Base-by-base conservation (phyloP, 2,888 invertebrate genomes). In the Sicus ferrugineus region DNA sequence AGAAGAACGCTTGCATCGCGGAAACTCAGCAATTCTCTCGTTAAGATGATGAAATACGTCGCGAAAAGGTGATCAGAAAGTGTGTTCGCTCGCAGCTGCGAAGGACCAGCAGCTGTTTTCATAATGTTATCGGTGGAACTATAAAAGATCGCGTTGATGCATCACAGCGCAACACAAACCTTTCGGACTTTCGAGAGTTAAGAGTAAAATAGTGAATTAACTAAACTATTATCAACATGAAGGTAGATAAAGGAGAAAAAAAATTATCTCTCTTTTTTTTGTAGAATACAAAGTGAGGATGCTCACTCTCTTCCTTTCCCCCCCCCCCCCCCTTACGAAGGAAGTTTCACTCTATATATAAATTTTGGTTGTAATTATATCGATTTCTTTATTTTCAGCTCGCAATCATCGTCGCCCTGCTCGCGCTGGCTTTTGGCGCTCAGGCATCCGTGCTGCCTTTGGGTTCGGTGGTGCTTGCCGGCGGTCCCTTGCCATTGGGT, bases 371-470 rank as follows among this genome's bases (percentile, higher is more conserved):
- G n/a, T 34, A 2, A 26, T 58, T 3, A 5, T 9, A 28, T 59
- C 19, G 5, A 9, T 58, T 59, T 16, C 26, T 38, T 58, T 64
- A 23, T 54, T 50, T 64, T 6, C 50, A 72, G 73, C 72, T 74
- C 72, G 65, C 68, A 34, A 38, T 72, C 65, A 63, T 54, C 68
- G 73, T 67, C 68, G 70, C 68, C 50, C 65, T 72, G 62, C 59
- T 70, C 30, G 70, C 68, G 31, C 23, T 71, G 31, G 71, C 70
- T 59, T 19, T 65, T 50, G 67, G 68, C 61, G 70, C 62, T 52
- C 62, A 72, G 68, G 64, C 71, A 38, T 70, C 68, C 21, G 58
- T 69, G 16, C 19, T 74, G 5, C 67, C 68, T 31, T 61, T 70
- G 34, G 21, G 61, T 14, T 38, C 61, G 7, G 19, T 61, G 19